Percentiles rank a stretch among this genome's conserved stretches.
phyloP scores from a whole-genome alignment of 2,113 vertebrate species.

The Nibea albiflora region DNA sequence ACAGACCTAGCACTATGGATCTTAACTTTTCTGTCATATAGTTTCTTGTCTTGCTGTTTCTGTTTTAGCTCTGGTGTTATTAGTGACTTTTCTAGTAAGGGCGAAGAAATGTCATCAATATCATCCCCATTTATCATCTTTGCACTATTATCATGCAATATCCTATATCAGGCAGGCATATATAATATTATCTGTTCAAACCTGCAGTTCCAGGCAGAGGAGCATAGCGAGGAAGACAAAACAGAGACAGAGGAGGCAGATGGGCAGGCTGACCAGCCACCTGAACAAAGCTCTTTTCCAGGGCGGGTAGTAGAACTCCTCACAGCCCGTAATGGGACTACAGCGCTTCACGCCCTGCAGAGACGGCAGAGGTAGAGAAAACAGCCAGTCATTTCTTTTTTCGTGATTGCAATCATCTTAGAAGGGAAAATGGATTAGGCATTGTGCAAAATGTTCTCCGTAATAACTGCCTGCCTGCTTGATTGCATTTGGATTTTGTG shows the following conservation, averaged over 20 bases:
- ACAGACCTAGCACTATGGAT: not conserved
- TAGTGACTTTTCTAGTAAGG: not conserved
- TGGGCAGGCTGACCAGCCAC: conserved; percentile 93
- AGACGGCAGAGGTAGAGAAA: conserved; percentile 9
- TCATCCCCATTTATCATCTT: not conserved
- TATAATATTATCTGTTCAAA: conserved; percentile 58
- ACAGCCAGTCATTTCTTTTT: not conserved
- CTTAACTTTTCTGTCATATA: not conserved
- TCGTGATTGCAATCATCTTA: not conserved
- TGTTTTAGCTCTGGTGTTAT: not conserved
- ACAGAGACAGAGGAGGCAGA: conserved; percentile 92
- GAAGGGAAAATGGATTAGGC: not conserved
- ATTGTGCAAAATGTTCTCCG: not conserved
- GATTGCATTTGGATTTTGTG: not conserved
- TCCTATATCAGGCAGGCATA: too few relatives aligned
- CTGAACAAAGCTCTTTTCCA: conserved; percentile 95
- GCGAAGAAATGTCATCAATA: not conserved
- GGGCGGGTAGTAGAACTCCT: conserved; percentile 95
- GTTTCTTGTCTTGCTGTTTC: not conserved
- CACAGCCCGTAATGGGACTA: conserved; percentile 92
- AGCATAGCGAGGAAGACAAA: conserved; percentile 96
- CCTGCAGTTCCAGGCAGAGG: conserved; percentile 97
- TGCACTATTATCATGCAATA: not conserved
- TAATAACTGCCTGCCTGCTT: not conserved
- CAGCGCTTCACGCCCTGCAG: conserved; percentile 90